These are phyloP conservation scores for Calephelis nemesis DNA, from an alignment of 1,140 invertebrate genomes.

Conservation along the genomic window DNA sequence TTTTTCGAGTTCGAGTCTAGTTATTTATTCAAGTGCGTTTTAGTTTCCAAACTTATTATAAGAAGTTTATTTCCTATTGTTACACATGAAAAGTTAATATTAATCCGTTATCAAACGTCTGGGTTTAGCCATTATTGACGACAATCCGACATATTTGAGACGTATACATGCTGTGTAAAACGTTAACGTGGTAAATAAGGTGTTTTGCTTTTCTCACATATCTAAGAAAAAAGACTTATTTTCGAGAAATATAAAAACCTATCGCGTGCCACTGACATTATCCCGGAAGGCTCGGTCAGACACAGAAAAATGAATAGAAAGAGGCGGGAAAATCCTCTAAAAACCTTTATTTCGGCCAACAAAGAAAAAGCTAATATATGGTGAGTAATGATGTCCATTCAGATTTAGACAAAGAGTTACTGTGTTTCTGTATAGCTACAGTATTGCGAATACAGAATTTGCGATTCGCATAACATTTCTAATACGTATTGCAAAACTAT, in stretches of 20 bases:
- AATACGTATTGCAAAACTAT: not conserved
- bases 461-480: not conserved
- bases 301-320: conserved; percentile 10
- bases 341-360: conserved; percentile 13
- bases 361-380: conserved; percentile 13
- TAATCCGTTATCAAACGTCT: too few relatives aligned
- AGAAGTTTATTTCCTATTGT: too few relatives aligned
- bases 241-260: not conserved
- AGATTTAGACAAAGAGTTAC: conserved; percentile 7
- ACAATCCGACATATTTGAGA: too few relatives aligned
- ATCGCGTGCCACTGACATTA: not conserved
- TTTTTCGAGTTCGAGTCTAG: too few relatives aligned
- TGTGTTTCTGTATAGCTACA: not conserved
- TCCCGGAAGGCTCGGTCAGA: not conserved
- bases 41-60: too few relatives aligned
- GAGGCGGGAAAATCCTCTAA: conserved; percentile 9
- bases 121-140: too few relatives aligned
- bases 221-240: not conserved
- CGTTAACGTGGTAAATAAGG: too few relatives aligned
- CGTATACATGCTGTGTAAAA: too few relatives aligned
- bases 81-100: too few relatives aligned
- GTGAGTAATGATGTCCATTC: conserved; percentile 17
- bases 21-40: too few relatives aligned
- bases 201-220: too few relatives aligned
- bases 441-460: too few relatives aligned